These are phyloP conservation scores for Ips nitidus DNA, from an alignment of 1,140 invertebrate genomes.

Conservation along the genomic window DNA sequence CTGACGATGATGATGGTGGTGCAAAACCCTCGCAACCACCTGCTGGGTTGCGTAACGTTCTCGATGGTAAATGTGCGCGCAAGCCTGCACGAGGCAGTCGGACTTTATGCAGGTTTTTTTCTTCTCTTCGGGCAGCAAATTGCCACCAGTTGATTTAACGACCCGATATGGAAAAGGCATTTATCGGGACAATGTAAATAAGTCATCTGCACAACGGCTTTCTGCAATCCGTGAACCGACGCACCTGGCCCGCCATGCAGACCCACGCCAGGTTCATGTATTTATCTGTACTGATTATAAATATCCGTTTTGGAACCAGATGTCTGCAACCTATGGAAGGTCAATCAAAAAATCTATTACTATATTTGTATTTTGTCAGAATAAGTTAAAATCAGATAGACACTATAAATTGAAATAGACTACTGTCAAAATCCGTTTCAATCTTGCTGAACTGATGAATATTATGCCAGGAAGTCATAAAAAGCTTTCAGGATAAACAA, in stretches of 20 bases:
- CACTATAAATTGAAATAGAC: too few species aligned
- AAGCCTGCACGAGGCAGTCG: conserved; percentile 13
- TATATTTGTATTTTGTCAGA: too few species aligned
- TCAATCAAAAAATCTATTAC: too few species aligned
- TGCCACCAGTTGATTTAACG: conserved; percentile 27
- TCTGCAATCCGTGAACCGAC: conserved; percentile 15
- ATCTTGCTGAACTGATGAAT: too few species aligned
- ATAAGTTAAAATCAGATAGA: too few species aligned
- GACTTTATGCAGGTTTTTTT: conserved; percentile 24
- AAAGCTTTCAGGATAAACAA: too few species aligned
- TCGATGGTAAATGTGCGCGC: conserved; percentile 7
- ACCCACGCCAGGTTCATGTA: too few species aligned
- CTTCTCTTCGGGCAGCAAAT: conserved; percentile 12
- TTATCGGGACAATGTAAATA: conserved; percentile 32
- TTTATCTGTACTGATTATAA: too few species aligned
- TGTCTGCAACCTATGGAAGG: too few species aligned
- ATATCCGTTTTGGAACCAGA: too few species aligned
- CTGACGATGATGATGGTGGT: conserved; percentile 3
- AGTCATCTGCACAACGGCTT: conserved; percentile 28
- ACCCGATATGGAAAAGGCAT: conserved; percentile 22
- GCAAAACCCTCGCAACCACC: conserved; percentile 1
- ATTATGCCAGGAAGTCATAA: too few species aligned
- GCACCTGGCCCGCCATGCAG: conserved; percentile 16
- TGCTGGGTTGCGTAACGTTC: conserved; percentile 14
- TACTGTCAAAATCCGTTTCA: too few species aligned